phyloP scores from a whole-genome alignment of 2,888 invertebrate species.

The Tenthredo scrophulariae region DNA sequence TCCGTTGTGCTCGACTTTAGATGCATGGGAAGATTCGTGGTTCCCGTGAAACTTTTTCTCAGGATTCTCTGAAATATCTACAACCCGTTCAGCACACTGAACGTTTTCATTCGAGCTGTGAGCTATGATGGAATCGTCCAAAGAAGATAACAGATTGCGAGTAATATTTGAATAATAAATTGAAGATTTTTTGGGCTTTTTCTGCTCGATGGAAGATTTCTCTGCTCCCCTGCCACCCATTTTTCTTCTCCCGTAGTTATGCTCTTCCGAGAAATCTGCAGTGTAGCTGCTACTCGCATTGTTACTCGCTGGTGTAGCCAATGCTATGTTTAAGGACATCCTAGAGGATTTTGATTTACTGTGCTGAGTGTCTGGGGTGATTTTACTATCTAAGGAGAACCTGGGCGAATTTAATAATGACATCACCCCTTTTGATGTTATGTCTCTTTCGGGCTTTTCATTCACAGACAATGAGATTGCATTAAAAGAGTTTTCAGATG shows the following conservation, averaged over 20 bases:
- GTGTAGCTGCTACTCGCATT: neutral
- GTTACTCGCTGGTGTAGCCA: neutral
- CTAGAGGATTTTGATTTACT: slow-evolving; percentile 7
- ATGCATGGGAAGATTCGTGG: neutral
- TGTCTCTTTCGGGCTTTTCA: slow-evolving; percentile 58
- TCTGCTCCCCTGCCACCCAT: neutral
- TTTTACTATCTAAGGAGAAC: slow-evolving; percentile 43
- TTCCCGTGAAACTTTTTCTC: neutral
- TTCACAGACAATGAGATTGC: neutral
- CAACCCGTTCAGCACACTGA: neutral
- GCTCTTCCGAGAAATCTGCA: neutral
- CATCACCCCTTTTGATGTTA: neutral
- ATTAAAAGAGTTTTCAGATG: neutral
- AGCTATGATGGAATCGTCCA: slow-evolving; percentile 12
- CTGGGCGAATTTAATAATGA: slow-evolving; percentile 15
- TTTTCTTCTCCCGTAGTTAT: neutral
- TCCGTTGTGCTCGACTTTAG: neutral
- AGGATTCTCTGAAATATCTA: slow-evolving; percentile 14
- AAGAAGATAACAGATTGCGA: slow-evolving; percentile 36
- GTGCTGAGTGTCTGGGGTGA: neutral
- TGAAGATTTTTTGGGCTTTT: slow-evolving; percentile 7
- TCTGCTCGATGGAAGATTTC: neutral
- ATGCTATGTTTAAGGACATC: slow-evolving; percentile 15
- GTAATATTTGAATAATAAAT: slow-evolving; percentile 19
- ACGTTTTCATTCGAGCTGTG: neutral